A percentile compares a stretch with the other conserved stretches of the same genome.
phyloP scores from a whole-genome alignment of 2,113 vertebrate genomes.

The Corythornis madagascariensis region DNA sequence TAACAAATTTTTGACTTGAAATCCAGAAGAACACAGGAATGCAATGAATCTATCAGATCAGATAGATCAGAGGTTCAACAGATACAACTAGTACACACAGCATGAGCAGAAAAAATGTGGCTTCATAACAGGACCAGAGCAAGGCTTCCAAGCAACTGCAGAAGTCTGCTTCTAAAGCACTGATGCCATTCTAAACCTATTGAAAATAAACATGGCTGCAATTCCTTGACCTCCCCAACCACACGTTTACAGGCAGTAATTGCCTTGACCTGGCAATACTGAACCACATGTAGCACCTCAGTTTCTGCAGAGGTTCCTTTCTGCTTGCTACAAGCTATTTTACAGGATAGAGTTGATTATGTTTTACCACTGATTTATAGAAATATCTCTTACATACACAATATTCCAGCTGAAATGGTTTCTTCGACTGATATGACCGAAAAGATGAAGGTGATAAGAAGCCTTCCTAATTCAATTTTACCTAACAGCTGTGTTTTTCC shows the following conservation, averaged over 20 bases:
- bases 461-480: neutral
- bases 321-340: neutral
- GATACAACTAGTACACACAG: neutral
- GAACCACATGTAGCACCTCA: neutral
- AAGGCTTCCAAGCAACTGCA: neutral
- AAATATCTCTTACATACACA: neutral
- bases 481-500: conserved; percentile 51
- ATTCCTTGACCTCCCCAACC: neutral
- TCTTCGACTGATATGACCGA: neutral
- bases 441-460: conserved; percentile 23
- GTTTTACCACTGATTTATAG: neutral
- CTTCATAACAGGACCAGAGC: neutral
- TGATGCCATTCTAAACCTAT: neutral
- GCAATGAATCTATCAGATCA: neutral
- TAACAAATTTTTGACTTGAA: neutral
- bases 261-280: neutral
- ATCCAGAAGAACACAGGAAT: neutral
- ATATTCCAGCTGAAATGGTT: neutral
- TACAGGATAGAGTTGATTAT: neutral
- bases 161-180: neutral
- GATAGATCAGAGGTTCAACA: neutral
- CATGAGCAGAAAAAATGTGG: neutral
- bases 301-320: neutral
- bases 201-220: neutral
- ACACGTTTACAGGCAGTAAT: neutral